These are phyloP conservation scores for Eumacrocentrus americanus DNA, from an alignment of 2,888 invertebrate species.

Conservation along the genomic window DNA sequence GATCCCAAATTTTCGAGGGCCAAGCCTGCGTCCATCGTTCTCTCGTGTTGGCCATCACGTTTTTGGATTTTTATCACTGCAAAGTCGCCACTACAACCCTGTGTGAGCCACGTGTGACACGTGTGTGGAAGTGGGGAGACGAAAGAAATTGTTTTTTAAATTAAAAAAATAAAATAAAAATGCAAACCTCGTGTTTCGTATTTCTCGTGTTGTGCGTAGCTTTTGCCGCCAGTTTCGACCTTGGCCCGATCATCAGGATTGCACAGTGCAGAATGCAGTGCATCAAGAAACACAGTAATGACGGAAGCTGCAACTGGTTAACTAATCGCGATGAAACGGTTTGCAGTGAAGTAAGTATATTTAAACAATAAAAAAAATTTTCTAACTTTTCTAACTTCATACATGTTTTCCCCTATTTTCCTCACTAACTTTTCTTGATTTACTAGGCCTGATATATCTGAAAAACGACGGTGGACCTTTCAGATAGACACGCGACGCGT, in stretches of 20 bases:
- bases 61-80: neutral
- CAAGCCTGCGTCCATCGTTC: no score
- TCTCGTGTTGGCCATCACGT: neutral
- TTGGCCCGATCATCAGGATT: constrained; percentile 53
- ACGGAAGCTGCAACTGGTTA: constrained; percentile 53
- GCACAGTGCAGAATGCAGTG: constrained; percentile 59
- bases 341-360: constrained; percentile 50
- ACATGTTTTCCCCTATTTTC: no score
- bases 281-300: constrained; percentile 48
- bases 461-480: neutral
- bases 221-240: constrained; percentile 49
- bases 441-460: no score
- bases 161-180: constrained; percentile 12
- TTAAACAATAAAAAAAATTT: no score
- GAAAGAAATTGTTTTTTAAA: neutral
- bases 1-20: constrained; percentile 46
- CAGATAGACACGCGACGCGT: neutral
- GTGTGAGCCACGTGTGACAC: neutral
- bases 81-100: no score
- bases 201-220: constrained; percentile 42
- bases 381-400: no score
- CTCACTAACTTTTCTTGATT: no score
- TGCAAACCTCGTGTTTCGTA: constrained; percentile 41
- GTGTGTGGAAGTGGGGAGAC: neutral
- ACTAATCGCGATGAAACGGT: constrained; percentile 46